These are phyloP conservation scores for Archivesica marissinica DNA, from an alignment of 1,140 invertebrate genomes.

Conservation along the genomic window DNA sequence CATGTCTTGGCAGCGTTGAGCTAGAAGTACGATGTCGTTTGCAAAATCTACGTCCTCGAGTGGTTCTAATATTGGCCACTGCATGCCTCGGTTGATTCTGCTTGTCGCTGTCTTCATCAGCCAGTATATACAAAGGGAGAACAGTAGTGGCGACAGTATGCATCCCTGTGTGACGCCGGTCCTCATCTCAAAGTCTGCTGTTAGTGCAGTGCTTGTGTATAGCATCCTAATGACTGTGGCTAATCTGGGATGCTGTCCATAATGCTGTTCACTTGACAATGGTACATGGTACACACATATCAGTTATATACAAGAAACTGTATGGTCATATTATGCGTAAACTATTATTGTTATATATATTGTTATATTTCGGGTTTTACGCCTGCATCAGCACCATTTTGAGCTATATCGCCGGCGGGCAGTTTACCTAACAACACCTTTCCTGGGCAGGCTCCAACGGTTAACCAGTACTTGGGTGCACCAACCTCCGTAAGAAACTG, in stretches of 20 bases:
- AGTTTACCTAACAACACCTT: too few relatives aligned
- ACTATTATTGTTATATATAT: too few relatives aligned
- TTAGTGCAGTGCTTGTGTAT: neutral
- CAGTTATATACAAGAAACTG: too few relatives aligned
- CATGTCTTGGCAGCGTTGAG: slow-evolving; percentile 52
- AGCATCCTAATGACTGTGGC: slow-evolving; percentile 22
- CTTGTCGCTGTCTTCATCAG: slow-evolving; percentile 4
- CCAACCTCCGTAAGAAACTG: too few relatives aligned
- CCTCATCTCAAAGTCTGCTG: neutral
- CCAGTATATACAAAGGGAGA: slow-evolving; percentile 17
- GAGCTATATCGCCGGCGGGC: too few relatives aligned
- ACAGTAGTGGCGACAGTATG: slow-evolving; percentile 1
- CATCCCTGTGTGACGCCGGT: slow-evolving; percentile 37
- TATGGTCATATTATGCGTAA: too few relatives aligned
- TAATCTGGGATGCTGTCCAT: neutral
- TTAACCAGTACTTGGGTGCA: too few relatives aligned
- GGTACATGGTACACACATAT: too few relatives aligned
- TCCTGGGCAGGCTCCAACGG: too few relatives aligned
- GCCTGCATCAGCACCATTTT: too few relatives aligned
- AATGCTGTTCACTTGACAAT: too few relatives aligned
- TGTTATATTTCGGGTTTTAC: too few relatives aligned
- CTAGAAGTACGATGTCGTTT: slow-evolving; percentile 54
- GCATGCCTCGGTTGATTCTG: neutral
- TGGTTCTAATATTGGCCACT: neutral
- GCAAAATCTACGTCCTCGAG: slow-evolving; percentile 63